Base-by-base conservation (phyloP, 2,113 vertebrate genomes). In the Gambusia holbrooki region DNA sequence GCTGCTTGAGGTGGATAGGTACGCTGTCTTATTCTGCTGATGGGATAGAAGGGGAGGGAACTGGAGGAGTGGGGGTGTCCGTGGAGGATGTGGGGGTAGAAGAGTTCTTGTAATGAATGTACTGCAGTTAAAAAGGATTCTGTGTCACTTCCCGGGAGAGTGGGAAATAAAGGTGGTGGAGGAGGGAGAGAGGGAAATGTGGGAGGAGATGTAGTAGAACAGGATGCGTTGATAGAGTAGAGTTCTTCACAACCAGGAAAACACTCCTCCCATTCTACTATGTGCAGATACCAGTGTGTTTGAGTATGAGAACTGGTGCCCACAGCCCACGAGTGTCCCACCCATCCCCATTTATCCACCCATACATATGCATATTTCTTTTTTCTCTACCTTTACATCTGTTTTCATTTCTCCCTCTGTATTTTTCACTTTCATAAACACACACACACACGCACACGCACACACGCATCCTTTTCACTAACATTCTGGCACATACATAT, bases 71-170 rank as follows among this genome's bases (percentile, higher is more conserved):
- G 32, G 10, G 37, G 32, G 28, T 40, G 60, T 42, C 66, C 1
- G 1, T 33, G 80, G 70, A 45, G 73, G 70, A 67, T 65, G 73
- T 62, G 81, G 79, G 84, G 80, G 88, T 78, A 77, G 79, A 68
- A 81, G 87, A 83, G 86, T 71, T 83, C 76, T 83, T 81, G 80
- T 90, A 92, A 92, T 92, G 90, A 92, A 92, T 86, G 85, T 90
- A 77, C 85, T 73, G 86, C 88, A 87, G 90, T 93, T 92, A 86
- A 90, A 92, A 90, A 91, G 87, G 91, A 92, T 92, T 91, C 90
- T 93, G 87, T 93, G 88, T 91, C 90, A 94, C 92, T 93, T 93
- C 92, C 90, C 87, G 42, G 79, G 92, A 92, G 92, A 92, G 85
- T 71, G 80, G 72, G 81, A 87, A 89, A 89, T 82, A 91, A 82